A percentile compares a stretch with the other conserved stretches of the same genome.
phyloP scores from a whole-genome alignment of 2,888 invertebrate genomes.

The Nipponacmea schrenckii region DNA sequence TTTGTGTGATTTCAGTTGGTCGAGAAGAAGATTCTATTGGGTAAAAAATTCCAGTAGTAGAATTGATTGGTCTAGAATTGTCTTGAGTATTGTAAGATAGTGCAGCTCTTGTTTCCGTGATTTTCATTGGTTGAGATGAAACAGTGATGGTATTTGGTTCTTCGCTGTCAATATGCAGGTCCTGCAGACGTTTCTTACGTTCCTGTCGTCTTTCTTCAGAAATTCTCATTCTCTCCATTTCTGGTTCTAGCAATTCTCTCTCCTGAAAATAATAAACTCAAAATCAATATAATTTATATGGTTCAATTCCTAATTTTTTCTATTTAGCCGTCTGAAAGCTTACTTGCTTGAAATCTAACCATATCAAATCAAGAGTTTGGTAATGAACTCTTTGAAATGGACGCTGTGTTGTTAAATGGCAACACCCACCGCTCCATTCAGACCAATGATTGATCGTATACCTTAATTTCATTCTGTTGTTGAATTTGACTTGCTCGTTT shows the following conservation, averaged over 20 bases:
- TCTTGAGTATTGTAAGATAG: slow-evolving; percentile 33
- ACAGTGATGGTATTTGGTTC: slow-evolving; percentile 18
- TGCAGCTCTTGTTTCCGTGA: slow-evolving; percentile 20
- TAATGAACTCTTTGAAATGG: too few species aligned
- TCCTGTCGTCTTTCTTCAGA: slow-evolving; percentile 34
- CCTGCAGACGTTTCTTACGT: slow-evolving; percentile 27
- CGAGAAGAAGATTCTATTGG: slow-evolving; percentile 12
- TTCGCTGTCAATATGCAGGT: not conserved
- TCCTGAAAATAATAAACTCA: slow-evolving; percentile 32
- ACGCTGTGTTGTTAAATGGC: not conserved
- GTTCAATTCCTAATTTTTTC: too few species aligned
- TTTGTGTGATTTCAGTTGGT: not conserved
- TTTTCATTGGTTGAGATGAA: slow-evolving; percentile 21
- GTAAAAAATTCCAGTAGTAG: not conserved
- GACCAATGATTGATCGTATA: too few species aligned
- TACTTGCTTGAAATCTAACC: too few species aligned
- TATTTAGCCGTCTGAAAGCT: too few species aligned
- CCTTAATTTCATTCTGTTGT: slow-evolving; percentile 20
- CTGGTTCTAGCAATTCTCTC: slow-evolving; percentile 35
- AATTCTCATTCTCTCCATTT: slow-evolving; percentile 28
- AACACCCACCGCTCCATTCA: not conserved
- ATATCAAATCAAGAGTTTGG: too few species aligned
- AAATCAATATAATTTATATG: not conserved
- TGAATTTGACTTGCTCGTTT: slow-evolving; percentile 35
- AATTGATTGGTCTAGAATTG: slow-evolving; percentile 17